Evolutionary conservation across 2,888 invertebrate species (phyloP).

Genomic region (Hyles lineata): DNA sequence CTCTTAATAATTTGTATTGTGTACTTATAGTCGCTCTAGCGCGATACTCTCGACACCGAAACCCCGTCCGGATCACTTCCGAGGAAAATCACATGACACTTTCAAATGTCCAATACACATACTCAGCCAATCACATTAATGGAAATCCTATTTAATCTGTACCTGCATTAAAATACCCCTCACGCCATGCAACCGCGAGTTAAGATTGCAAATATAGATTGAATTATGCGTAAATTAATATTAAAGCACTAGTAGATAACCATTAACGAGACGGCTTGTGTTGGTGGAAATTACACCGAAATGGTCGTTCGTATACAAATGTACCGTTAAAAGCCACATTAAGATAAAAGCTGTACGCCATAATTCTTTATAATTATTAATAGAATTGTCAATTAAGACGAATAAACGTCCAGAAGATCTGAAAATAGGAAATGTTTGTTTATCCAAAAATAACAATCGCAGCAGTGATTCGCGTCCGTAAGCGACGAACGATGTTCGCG

Average conservation of each 20-base stretch:
- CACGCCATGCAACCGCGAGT: not conserved
- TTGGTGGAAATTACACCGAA: slow-evolving; percentile 74
- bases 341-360: slow-evolving; percentile 80
- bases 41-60: slow-evolving; percentile 1
- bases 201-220: slow-evolving; percentile 31
- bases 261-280: slow-evolving; percentile 72
- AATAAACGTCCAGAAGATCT: slow-evolving; percentile 68
- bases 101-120: not conserved
- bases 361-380: slow-evolving; percentile 82
- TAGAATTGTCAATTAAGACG: slow-evolving; percentile 80
- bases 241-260: slow-evolving; percentile 73
- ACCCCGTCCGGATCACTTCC: not conserved
- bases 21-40: slow-evolving; percentile 73
- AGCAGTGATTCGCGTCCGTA: slow-evolving; percentile 72
- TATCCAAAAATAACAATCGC: slow-evolving; percentile 80
- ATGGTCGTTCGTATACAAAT: slow-evolving; percentile 77
- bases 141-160: not conserved
- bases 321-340: slow-evolving; percentile 78
- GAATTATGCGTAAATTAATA: slow-evolving; percentile 74
- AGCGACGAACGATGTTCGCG: slow-evolving; percentile 84
- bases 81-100: not conserved
- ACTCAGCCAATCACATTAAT: not conserved
- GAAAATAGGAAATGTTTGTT: slow-evolving; percentile 81
- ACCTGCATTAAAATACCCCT: not conserved
- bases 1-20: slow-evolving; percentile 85